Base-by-base conservation (phyloP, 1,140 invertebrate genomes). In the Drosophila bocki region DNA sequence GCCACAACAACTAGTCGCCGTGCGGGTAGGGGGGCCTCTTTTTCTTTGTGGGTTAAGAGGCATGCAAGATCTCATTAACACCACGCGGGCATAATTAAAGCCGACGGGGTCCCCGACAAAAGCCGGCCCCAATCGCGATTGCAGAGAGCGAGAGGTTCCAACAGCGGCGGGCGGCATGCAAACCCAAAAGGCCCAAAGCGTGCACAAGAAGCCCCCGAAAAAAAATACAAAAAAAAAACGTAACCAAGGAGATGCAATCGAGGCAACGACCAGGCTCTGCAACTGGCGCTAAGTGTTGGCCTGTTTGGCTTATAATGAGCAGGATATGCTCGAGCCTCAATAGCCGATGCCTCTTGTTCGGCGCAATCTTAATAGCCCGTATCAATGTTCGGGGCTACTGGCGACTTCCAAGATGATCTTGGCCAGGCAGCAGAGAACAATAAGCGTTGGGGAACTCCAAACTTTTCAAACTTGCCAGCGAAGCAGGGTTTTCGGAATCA, bases 81-180 rank as follows among this genome's bases (percentile, higher is more conserved):
- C 90, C 90, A 91, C 85, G 85, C 84, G 80, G 84, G 84, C 77
- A 91, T 90, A 91, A 91, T 91, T 91, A 91, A 91, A 91, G 85
- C 79, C 81, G 90, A 83, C 82, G 91, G 75, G 75, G 56, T 42
- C 58, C 62, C 74, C 69, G 37, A 65, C 61, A 57, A 76, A 68
- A 76, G 53, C 70, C 69, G 81, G 75, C 51, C 67, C 74, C 78
- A 90, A 90, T 90, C 85, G 85, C 85, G 85, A 90, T 90, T 90
- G 81, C 86, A 80, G 63, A 13, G 32, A 74, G 60, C 9, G 50
- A 80, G 68, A 56, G 15, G 37, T n/a, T n/a, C 15, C 44, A 75
- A 48, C 64, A 78, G 45, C 44, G 47, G 68, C 44, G 51, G 80
- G 80, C 75, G 74, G 60, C 70, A 79, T 77, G 75, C 75, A 77